phyloP scores from a whole-genome alignment of 2,797 vertebrate genomes.

The Manis pentadactyla region DNA sequence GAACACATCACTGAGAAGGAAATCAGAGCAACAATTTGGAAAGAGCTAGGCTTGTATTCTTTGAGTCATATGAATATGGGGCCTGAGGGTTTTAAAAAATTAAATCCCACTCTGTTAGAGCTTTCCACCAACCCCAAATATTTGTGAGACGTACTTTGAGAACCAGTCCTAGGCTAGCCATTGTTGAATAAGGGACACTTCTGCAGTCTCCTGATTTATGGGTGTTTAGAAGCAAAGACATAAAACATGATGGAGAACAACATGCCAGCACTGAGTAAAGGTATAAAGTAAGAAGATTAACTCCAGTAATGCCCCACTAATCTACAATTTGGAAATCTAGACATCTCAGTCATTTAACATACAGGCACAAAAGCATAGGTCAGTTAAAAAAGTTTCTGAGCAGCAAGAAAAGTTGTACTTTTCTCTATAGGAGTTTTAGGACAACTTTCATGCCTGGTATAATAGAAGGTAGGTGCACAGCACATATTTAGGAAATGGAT shows the following conservation, averaged over 20 bases:
- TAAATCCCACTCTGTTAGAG: neutral
- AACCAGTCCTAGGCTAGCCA: neutral
- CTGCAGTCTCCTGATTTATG: neutral
- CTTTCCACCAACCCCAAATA: neutral
- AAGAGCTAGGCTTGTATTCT: neutral
- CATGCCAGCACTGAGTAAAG: neutral
- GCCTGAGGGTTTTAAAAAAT: neutral
- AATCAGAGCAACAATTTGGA: neutral
- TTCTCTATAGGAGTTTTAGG: neutral
- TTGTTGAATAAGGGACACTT: neutral
- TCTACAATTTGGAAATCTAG: neutral
- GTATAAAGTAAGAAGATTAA: neutral
- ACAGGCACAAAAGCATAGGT: neutral
- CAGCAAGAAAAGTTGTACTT: neutral
- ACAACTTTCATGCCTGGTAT: neutral
- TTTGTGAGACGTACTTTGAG: neutral
- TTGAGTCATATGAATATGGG: neutral
- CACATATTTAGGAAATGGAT: neutral
- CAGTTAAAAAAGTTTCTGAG: neutral
- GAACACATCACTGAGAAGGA: conserved; percentile 2
- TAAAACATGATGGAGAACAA: neutral
- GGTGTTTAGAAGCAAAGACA: neutral
- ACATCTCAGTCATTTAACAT: neutral
- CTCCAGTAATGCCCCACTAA: neutral
- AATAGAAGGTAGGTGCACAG: neutral